A percentile compares a stretch with the other conserved stretches of the same genome.
Conservation (phyloP, 2,888 invertebrate genomes). For the Tanaodytes sp. region DNA sequence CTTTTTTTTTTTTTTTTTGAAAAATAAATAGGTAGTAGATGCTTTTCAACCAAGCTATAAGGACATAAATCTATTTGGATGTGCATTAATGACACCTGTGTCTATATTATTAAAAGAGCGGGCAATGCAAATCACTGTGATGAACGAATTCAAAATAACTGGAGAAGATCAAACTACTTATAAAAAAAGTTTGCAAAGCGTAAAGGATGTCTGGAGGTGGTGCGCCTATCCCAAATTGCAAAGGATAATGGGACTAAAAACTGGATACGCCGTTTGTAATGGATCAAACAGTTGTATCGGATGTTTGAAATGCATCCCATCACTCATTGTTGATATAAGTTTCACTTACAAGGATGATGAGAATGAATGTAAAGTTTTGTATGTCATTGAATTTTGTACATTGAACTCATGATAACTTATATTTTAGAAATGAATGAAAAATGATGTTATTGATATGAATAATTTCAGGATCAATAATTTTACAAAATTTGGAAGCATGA, state of each 20-base stretch:
- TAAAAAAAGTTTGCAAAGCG: conserved; percentile 58
- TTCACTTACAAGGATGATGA: conserved; percentile 75
- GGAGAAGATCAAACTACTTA: conserved; percentile 45
- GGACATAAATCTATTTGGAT: conserved; percentile 79
- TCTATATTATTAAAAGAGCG: conserved; percentile 80
- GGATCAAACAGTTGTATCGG: conserved; percentile 38
- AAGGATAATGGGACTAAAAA: conserved; percentile 54
- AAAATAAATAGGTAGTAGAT: conserved; percentile 57
- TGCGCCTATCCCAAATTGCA: conserved; percentile 78
- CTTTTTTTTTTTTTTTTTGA: conserved; percentile 16
- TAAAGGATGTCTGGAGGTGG: conserved; percentile 88
- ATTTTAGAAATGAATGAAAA: too few relatives aligned
- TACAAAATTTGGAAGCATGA: conserved; percentile 66
- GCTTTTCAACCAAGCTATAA: conserved; percentile 73
- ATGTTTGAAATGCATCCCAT: conserved; percentile 63
- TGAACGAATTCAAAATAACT: conserved; percentile 74
- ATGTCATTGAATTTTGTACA: conserved; percentile 34
- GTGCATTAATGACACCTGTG: conserved; percentile 82
- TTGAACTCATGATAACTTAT: too few relatives aligned
- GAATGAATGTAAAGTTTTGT: conserved; percentile 77
- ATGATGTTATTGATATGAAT: too few relatives aligned
- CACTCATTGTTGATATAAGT: conserved; percentile 75
- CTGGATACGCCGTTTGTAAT: conserved; percentile 41
- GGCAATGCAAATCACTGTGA: conserved; percentile 77
- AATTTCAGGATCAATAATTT: conserved; percentile 72